A percentile compares a stretch with the other conserved stretches of the same genome.
Evolutionary conservation across 2,888 invertebrate species (phyloP).

Genomic region (Tricholauxania praeusta): DNA sequence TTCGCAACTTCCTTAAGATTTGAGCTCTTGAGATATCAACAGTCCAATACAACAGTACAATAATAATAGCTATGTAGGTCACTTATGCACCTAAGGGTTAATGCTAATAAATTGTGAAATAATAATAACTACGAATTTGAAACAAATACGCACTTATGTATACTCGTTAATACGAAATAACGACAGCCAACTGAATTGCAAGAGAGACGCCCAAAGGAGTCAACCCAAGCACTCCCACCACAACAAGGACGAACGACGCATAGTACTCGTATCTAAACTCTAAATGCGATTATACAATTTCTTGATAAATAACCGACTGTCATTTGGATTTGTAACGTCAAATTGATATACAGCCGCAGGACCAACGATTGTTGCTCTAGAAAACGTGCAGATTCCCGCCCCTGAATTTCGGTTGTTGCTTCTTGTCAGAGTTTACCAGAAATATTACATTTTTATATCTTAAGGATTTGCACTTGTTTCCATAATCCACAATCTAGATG

Average conservation of each 20-base stretch:
- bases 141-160: too few species aligned
- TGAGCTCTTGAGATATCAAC: neutral
- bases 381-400: slow-evolving; percentile 15
- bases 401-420: neutral
- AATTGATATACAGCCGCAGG: slow-evolving; percentile 4
- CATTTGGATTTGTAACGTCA: neutral
- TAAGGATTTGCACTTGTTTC: slow-evolving; percentile 44
- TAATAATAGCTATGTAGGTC: neutral
- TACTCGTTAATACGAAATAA: too few species aligned
- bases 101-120: too few species aligned
- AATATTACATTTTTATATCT: too few species aligned
- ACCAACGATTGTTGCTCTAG: slow-evolving; percentile 7
- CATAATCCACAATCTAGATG: neutral
- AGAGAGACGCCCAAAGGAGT: slow-evolving; percentile 2
- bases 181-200: neutral
- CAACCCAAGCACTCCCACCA: neutral
- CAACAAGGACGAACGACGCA: neutral
- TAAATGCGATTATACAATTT: slow-evolving; percentile 11
- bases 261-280: neutral
- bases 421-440: neutral
- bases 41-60: too few species aligned
- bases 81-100: too few species aligned
- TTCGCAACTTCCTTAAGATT: slow-evolving; percentile 2
- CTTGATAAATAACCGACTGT: slow-evolving; percentile 5
- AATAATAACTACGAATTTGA: too few species aligned